Conservation (phyloP, 2,797 vertebrate genomes). For the Psittacula echo region DNA sequence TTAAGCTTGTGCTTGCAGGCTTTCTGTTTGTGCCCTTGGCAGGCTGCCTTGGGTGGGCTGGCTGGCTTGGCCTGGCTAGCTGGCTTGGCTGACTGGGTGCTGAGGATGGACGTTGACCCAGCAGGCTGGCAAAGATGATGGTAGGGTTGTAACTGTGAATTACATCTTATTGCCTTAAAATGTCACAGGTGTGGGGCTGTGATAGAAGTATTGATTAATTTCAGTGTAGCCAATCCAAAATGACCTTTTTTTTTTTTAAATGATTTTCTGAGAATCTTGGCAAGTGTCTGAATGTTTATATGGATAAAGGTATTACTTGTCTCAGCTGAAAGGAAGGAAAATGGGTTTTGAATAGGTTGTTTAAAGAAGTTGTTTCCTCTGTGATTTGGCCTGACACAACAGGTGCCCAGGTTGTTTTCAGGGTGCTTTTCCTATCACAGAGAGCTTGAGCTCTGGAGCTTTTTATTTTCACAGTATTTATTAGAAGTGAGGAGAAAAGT, state of each 20-base stretch:
- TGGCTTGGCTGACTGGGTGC: neutral
- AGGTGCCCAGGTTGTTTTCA: neutral
- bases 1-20: accelerated
- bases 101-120: neutral
- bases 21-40: neutral
- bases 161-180: neutral
- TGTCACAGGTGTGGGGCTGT: neutral
- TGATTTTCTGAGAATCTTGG: neutral
- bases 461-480: neutral
- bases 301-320: neutral
- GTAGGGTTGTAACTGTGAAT: neutral
- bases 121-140: neutral
- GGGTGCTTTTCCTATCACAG: neutral
- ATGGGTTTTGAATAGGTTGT: neutral
- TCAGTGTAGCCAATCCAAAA: neutral
- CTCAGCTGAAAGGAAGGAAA: neutral
- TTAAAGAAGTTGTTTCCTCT: neutral
- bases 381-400: neutral
- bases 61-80: neutral
- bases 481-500: neutral
- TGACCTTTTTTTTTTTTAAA: too few species aligned
- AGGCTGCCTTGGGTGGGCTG: neutral
- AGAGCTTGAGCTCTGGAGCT: neutral
- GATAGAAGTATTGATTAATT: neutral
- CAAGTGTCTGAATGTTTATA: neutral